Evolutionary conservation across 2,797 vertebrate genomes (phyloP), one percentile per base, ranked within the genome.

Genomic region (Schizopygopsis malacanthus): DNA sequence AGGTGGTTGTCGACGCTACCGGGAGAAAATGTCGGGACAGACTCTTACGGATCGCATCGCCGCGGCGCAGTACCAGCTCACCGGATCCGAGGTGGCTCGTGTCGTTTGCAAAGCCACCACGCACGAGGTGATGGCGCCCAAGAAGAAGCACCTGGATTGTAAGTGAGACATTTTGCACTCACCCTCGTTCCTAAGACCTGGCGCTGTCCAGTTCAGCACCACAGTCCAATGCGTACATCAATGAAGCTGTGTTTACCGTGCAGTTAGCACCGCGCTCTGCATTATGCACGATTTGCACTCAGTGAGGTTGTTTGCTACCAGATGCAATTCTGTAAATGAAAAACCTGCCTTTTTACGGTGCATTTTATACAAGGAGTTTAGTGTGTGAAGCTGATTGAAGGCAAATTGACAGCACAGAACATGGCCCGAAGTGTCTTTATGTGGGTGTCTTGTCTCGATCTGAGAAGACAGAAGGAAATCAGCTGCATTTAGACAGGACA

Each of bases 131-230:
- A 99, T 99, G 98, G 98, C 98, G 94, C 98, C 98, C 94, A 99
- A 99, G 97, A 99, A 99, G 84, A 99, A 99, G 94, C 98, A 99
- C 97, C 96, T 99, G 96, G 98, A 99, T 91, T 99, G 98, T 99
- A 96, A 99, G 98, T 96, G 94, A 50, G 59, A 59, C 80, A 61
- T 67, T 85, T 56, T 54, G 25, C 15, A 63, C 61, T 33, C 45
- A 47, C 41, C 76, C 52, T 61, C 67, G 33, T 71, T 81, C 41
- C 25, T 45, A 81, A 59, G 39, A 54, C 25, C 28, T 76, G 84
- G 78, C 59, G 89, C 89, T 90, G 86, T 90, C 79, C 88, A 71
- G 50, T 88, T 89, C 89, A 87, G 87, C 81, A 90, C 87, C 89
- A 85, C 76, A 15, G 20, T 1, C 20, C 18, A 37, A 37, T 22